Percentiles rank a stretch among this genome's conserved stretches.
Conservation (phyloP, 2,113 vertebrate genomes). For the human (Homo sapiens) region GRCh38 chr2:205773001-205773500, state of each 20-base stretch:
- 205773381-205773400: background rate
- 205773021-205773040: background rate
- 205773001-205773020: background rate
- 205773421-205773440: background rate
- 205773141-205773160: background rate
- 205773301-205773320: background rate
- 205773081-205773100: background rate
- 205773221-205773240: background rate
- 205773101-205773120: background rate
- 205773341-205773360: background rate
- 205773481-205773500: background rate
- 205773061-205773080: background rate
- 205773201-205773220: background rate
- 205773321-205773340: background rate
- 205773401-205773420: background rate
- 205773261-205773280: background rate
- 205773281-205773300: background rate
- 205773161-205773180: background rate
- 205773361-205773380: conserved; percentile 1
- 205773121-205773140: background rate
- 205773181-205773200: rapidly evolving
- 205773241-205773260: conserved; percentile 4
- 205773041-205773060: background rate
- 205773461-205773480: background rate
- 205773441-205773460: background rate